Evolutionary conservation across 35 echinoderm and acorn worm genomes (phyloP).

Genomic region (Apostichopus japonicus): DNA sequence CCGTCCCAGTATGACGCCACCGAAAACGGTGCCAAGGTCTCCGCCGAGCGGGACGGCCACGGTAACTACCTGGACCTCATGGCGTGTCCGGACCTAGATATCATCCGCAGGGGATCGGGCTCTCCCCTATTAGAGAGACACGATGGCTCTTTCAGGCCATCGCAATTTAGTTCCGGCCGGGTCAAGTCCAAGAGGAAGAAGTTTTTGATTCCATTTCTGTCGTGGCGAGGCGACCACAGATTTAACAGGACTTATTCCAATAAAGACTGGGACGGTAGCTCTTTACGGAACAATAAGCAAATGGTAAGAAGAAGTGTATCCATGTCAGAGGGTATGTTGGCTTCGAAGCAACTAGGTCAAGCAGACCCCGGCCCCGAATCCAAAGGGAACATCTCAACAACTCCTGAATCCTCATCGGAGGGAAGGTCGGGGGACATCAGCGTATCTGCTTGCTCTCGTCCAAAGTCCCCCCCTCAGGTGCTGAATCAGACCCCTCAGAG

Average conservation of each 20-base stretch:
- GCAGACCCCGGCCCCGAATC: background rate
- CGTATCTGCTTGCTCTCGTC: background rate
- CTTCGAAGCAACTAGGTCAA: conserved; percentile 8
- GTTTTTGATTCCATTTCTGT: conserved; percentile 46
- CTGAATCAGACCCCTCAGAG: conserved; percentile 20
- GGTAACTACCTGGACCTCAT: conserved; percentile 17
- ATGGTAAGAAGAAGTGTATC: conserved; percentile 35
- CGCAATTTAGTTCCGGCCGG: background rate
- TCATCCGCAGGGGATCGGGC: conserved; percentile 59
- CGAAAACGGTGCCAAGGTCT: background rate
- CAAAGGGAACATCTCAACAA: background rate
- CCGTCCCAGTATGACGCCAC: conserved; percentile 12
- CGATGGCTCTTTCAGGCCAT: background rate
- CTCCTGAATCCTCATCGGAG: conserved; percentile 38
- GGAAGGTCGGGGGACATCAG: background rate
- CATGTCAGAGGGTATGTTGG: conserved; percentile 39
- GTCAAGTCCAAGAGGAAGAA: conserved; percentile 24
- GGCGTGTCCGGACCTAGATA: conserved; percentile 15
- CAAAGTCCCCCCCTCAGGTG: background rate
- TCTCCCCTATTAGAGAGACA: conserved; percentile 69
- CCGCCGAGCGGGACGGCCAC: background rate
- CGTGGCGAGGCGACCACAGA: conserved; percentile 36
- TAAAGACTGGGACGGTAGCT: conserved; percentile 47
- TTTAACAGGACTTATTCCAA: conserved; percentile 25
- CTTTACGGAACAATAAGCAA: conserved; percentile 5